Base-by-base conservation (phyloP, 2,888 invertebrate genomes). In the Chrysomela aeneicollis region DNA sequence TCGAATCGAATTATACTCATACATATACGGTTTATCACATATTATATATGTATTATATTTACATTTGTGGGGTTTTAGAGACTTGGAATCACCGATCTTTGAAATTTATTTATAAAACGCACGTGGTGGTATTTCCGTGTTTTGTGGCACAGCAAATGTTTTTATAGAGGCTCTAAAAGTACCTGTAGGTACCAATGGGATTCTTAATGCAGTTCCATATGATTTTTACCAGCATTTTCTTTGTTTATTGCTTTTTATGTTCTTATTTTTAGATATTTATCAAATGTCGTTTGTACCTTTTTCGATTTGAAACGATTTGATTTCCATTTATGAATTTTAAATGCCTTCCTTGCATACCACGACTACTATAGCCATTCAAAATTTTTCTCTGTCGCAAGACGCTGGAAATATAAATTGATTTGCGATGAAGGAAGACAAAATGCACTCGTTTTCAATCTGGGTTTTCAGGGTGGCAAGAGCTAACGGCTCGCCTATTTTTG, bases 391-490 rank as follows among this genome's bases (percentile, higher is more conserved):
- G 59, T 62, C 59, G 62, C 59, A 32, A 57, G 50, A 54, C 15
- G 42, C 32, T 50, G 32, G 51, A 26, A n/a, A 15, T 42, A 15
- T 46, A n/a, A 47, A 61, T 53, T 46, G 26, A 19, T 21, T 9
- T 53, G 47, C n/a, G n/a, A 32, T 10, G 15, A n/a, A 42, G 10
- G 26, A 15, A 46, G 37, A n/a, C 35, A 12, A 35, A 51, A 51
- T 5, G 32, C n/a, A 15, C 46, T 47, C 8, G 10, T 59, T 61
- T 65, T 66, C 49, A 21, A 62, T 59, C 10, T 55, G 50, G 79
- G 81, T 81, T 86, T 85, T 85, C 84, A 84, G 84, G 84, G 82
- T 84, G 81, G 84, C 85, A 83, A 85, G 86, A 85, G 85, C 86
- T 69, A 85, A 77, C 78, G 77, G 82, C 82, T 82, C 82, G 77